Percentiles rank a stretch among this genome's conserved stretches.
These are phyloP conservation scores for Ochropacha duplaris DNA, from an alignment of 2,888 invertebrate genomes.

Conservation along the genomic window DNA sequence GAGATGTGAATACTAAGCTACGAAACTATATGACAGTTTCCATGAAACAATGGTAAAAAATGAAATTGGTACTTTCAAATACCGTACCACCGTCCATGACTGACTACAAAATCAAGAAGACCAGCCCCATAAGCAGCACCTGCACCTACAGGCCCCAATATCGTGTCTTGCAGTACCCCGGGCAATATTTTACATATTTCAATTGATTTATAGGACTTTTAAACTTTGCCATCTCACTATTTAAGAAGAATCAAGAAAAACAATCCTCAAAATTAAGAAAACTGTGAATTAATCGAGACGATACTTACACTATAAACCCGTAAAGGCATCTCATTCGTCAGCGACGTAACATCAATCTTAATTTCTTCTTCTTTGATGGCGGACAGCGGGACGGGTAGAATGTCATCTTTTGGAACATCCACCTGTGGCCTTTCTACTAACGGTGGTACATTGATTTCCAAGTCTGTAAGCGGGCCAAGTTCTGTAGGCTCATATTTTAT, in stretches of 20 bases:
- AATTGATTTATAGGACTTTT: too few relatives aligned
- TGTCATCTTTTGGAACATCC: slow-evolving; percentile 30
- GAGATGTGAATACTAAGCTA: too few relatives aligned
- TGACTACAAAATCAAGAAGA: neutral
- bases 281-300: too few relatives aligned
- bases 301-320: slow-evolving; percentile 60
- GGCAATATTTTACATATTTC: neutral
- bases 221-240: too few relatives aligned
- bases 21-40: too few relatives aligned
- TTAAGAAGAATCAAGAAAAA: neutral
- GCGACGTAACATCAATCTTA: slow-evolving; percentile 58
- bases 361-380: slow-evolving; percentile 72
- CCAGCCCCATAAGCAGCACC: neutral
- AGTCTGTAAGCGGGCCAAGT: slow-evolving; percentile 36
- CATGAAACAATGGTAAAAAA: too few relatives aligned
- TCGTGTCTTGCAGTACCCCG: neutral
- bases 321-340: slow-evolving; percentile 51
- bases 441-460: slow-evolving; percentile 29
- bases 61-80: too few relatives aligned
- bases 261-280: neutral
- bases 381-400: slow-evolving; percentile 65
- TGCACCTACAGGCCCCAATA: neutral
- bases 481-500: slow-evolving; percentile 52
- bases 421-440: slow-evolving; percentile 38
- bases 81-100: neutral